A percentile compares a stretch with the other conserved stretches of the same genome.
Conservation (phyloP, 2,888 invertebrate species). For the Pristionchus arcanus region DNA sequence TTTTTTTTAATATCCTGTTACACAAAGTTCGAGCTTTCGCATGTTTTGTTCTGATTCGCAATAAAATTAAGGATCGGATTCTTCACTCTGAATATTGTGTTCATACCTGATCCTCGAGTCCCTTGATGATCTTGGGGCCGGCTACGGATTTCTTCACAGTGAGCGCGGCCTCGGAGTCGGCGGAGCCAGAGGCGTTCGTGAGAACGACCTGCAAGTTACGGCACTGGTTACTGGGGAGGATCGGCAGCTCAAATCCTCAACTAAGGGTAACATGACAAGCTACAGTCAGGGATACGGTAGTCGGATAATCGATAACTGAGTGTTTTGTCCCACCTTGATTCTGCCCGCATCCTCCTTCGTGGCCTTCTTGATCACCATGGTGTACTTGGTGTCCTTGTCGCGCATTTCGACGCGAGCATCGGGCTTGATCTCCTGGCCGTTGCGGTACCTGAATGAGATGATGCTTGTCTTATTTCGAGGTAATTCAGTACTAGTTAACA, state of each 20-base stretch:
- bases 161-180: constrained; percentile 74
- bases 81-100: too few species aligned
- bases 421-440: constrained; percentile 79
- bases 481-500: too few species aligned
- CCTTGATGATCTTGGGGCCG: constrained; percentile 76
- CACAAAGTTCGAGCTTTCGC: too few species aligned
- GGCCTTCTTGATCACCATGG: constrained; percentile 65
- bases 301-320: background rate
- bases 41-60: too few species aligned
- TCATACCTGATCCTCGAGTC: constrained; percentile 79
- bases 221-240: too few species aligned
- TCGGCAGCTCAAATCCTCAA: too few species aligned
- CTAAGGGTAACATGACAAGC: too few species aligned
- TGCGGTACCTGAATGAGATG: constrained; percentile 74
- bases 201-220: constrained; percentile 67
- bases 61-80: too few species aligned
- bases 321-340: constrained; percentile 60
- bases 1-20: too few species aligned
- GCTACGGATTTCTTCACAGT: constrained; percentile 71
- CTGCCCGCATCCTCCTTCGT: constrained; percentile 70
- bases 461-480: too few species aligned
- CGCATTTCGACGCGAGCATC: constrained; percentile 69
- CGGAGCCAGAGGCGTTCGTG: constrained; percentile 73
- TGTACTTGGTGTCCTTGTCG: constrained; percentile 68
- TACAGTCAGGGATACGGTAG: too few species aligned